Evolutionary conservation across 1,140 invertebrate species (phyloP), one percentile per base, ranked within the genome.

Genomic region (Tetramorium parvispinum): DNA sequence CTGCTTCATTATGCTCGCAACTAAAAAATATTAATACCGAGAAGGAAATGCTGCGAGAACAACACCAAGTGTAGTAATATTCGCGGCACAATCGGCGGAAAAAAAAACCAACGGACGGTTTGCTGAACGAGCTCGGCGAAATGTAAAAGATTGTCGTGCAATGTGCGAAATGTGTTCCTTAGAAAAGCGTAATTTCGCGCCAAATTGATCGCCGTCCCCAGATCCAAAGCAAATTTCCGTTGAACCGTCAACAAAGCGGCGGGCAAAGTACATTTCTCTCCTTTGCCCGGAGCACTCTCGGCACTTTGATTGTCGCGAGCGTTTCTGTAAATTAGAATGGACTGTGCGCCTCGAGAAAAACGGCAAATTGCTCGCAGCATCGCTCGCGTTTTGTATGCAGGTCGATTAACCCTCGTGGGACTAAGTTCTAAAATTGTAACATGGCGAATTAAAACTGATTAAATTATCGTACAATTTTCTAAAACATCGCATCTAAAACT

Each of bases 181-280:
- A 83, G 79, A 83, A 83, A 83, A 83, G 68, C 66, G 79, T 83
- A 83, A 83, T 83, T 75, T 83, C 79, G 79, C 79, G 27, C 53
- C 79, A 83, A 83, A 83, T 83, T 83, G 79, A 83, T 83, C 79
- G 79, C 27, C 24, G 53, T 83, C 18, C 51, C 13, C 53, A 27
- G 37, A 73, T 66, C 77, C 77, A 70, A 75, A 83, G 68, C 79
- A 83, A 83, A 83, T 83, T 68, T 83, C 79, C 68, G 79, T 82
- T 82, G 66, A 82, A 73, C 53, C 66, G 55, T 83, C 79, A 83
- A 83, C 79, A 83, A 83, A 83, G 79, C 79, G 68, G 79, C 79
- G 68, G 55, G 55, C 79, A 75, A 83, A 83, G 79, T 83, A 83
- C 79, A 83, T 83, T 83, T 75, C 53, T 55, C 79, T 61, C 79